Conservation (phyloP, 2,113 vertebrate species). For the Symphodus melops region DNA sequence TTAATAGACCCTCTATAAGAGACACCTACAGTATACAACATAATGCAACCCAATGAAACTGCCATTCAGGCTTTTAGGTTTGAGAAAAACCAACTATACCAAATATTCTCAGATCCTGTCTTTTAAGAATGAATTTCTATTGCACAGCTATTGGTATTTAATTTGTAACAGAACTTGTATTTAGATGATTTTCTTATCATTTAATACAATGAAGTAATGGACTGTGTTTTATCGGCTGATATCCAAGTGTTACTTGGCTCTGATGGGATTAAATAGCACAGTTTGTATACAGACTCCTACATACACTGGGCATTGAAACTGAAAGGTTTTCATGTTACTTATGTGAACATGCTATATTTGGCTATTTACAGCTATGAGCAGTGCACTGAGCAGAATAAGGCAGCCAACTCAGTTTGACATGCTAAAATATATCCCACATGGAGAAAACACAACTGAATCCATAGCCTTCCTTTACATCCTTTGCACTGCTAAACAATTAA, state of each 20-base stretch:
- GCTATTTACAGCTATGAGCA: slow-evolving; percentile 48
- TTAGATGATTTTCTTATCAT: background rate
- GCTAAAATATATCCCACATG: slow-evolving; percentile 67
- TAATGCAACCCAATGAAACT: background rate
- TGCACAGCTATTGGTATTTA: background rate
- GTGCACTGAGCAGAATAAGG: slow-evolving; percentile 69
- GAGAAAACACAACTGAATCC: slow-evolving; percentile 63
- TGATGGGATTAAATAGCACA: slow-evolving; percentile 15
- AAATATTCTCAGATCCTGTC: background rate
- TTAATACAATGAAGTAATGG: background rate
- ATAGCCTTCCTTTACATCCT: slow-evolving; percentile 50
- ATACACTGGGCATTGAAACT: slow-evolving; percentile 6
- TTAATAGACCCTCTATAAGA: too few species aligned
- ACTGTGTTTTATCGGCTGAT: background rate
- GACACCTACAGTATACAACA: too few species aligned
- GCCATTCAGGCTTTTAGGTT: background rate
- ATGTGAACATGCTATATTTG: slow-evolving; percentile 51
- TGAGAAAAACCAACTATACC: too few species aligned
- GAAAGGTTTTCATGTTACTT: slow-evolving; percentile 51
- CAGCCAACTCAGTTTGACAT: slow-evolving; percentile 51
- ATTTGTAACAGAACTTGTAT: background rate
- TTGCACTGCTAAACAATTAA: slow-evolving; percentile 37
- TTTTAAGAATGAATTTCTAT: background rate
- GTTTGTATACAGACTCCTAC: background rate
- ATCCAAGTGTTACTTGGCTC: background rate